These are phyloP conservation scores for Hedya salicella DNA, from an alignment of 2,888 invertebrate genomes.

Conservation along the genomic window DNA sequence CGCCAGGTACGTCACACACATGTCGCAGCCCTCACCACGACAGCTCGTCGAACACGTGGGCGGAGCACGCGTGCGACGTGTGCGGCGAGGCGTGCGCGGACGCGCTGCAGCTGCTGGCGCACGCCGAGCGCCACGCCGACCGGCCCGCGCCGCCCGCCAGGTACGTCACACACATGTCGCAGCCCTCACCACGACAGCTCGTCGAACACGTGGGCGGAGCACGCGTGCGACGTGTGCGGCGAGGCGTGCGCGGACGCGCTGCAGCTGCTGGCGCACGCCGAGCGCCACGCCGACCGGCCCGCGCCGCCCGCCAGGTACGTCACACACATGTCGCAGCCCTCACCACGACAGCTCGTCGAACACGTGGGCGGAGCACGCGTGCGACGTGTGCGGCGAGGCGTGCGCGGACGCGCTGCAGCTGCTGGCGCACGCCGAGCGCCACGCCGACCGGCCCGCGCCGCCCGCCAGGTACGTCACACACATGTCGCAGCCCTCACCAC, in stretches of 20 bases:
- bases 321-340: too few species aligned
- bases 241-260: conserved; percentile 91
- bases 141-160: conserved; percentile 83
- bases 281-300: conserved; percentile 89
- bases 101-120: conserved; percentile 90
- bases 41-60: too few species aligned
- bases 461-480: conserved; percentile 10
- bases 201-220: too few species aligned
- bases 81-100: conserved; percentile 92
- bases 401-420: background rate
- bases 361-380: too few species aligned
- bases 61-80: conserved; percentile 91
- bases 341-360: too few species aligned
- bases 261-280: conserved; percentile 91
- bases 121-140: conserved; percentile 91
- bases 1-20: conserved; percentile 70
- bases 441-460: background rate
- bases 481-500: too few species aligned
- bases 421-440: conserved; percentile 60
- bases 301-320: conserved; percentile 66
- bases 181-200: too few species aligned
- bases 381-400: too few species aligned
- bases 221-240: conserved; percentile 90
- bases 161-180: conserved; percentile 76
- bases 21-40: too few species aligned